Percentiles rank a stretch among this genome's conserved stretches.
phyloP scores from a whole-genome alignment of 2,797 vertebrate species.

The Buceros bicornis region DNA sequence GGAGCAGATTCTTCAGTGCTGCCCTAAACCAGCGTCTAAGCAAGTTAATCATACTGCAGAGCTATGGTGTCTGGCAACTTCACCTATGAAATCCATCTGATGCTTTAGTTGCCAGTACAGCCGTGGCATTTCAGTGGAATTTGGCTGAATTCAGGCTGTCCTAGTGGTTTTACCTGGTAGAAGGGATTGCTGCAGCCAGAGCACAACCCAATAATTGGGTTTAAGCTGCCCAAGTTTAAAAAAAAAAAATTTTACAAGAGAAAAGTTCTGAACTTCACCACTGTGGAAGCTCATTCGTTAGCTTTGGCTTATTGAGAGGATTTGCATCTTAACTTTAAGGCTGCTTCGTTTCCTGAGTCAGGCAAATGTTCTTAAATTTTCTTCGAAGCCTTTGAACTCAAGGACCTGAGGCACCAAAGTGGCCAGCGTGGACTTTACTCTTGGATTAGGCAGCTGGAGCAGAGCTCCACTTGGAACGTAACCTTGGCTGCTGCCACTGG shows the following conservation, averaged over 20 bases:
- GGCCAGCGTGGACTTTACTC: neutral
- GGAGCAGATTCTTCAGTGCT: neutral
- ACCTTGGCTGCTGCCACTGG: neutral
- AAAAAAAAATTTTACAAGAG: neutral
- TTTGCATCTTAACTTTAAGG: neutral
- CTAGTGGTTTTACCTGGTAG: neutral
- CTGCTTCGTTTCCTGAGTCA: neutral
- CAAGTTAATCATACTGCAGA: rapidly evolving
- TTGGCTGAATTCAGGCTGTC: neutral
- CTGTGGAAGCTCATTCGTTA: neutral
- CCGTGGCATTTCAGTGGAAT: rapidly evolving
- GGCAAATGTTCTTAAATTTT: slow-evolving; percentile 17
- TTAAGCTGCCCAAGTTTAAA: too few relatives aligned
- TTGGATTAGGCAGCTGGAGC: slow-evolving; percentile 20
- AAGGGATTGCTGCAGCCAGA: neutral
- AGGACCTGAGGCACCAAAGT: neutral
- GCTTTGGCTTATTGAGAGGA: neutral
- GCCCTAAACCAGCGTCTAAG: neutral
- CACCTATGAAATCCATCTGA: neutral
- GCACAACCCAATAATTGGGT: neutral
- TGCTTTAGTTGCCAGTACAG: neutral
- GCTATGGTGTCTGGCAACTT: neutral
- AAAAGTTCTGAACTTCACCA: neutral
- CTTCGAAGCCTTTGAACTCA: slow-evolving; percentile 5
- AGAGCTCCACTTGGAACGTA: slow-evolving; percentile 8